A percentile compares a stretch with the other conserved stretches of the same genome.
phyloP scores from a whole-genome alignment of 2,888 invertebrate genomes.

The Synanthedon myopaeformis region DNA sequence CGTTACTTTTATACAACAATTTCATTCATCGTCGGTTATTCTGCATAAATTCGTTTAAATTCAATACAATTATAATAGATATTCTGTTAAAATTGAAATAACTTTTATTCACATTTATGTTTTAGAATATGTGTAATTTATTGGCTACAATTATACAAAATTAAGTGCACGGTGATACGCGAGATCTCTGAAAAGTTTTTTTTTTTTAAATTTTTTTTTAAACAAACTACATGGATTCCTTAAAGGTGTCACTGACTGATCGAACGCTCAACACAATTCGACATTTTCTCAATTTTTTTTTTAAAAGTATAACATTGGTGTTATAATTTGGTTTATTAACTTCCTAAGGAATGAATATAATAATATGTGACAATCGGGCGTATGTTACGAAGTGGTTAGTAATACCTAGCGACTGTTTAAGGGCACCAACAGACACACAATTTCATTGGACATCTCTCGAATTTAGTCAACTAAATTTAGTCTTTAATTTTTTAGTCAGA shows the following conservation, averaged over 20 bases:
- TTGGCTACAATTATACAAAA: conserved; percentile 42
- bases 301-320: conserved; percentile 9
- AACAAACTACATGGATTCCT: conserved; percentile 3
- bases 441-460: too few relatives aligned
- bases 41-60: conserved; percentile 62
- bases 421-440: too few relatives aligned
- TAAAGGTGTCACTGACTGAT: conserved; percentile 3
- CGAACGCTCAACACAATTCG: conserved; percentile 1
- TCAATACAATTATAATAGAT: conserved; percentile 58
- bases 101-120: conserved; percentile 63
- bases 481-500: too few relatives aligned
- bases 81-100: conserved; percentile 66
- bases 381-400: conserved; percentile 52
- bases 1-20: conserved; percentile 31
- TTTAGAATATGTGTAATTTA: conserved; percentile 67
- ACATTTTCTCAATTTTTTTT: neutral
- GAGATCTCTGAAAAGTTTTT: conserved; percentile 22
- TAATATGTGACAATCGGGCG: conserved; percentile 39
- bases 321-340: conserved; percentile 10
- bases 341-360: conserved; percentile 14
- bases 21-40: conserved; percentile 29
- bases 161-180: conserved; percentile 53
- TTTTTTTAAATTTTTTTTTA: neutral
- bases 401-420: conserved; percentile 26
- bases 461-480: too few relatives aligned